phyloP scores from a whole-genome alignment of 2,888 invertebrate genomes.

The Diaprepes abbreviatus region DNA sequence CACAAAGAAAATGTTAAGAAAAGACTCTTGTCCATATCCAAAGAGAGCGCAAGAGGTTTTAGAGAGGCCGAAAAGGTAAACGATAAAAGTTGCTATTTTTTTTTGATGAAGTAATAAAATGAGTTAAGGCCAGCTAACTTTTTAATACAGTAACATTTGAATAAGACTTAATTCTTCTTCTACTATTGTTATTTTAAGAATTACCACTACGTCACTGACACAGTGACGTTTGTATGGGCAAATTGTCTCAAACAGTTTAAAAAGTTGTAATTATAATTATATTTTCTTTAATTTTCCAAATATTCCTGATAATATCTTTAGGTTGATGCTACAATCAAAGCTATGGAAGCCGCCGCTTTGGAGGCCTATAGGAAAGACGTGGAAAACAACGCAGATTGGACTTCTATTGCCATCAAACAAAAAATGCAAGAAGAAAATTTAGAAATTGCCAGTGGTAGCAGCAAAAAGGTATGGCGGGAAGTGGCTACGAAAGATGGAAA shows the following conservation, averaged over 20 bases:
- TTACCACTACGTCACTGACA: too few relatives aligned
- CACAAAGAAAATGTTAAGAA: conserved; percentile 94
- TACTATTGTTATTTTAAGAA: too few relatives aligned
- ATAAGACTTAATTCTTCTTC: too few relatives aligned
- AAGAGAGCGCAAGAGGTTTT: conserved; percentile 82
- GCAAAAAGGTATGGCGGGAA: conserved; percentile 81
- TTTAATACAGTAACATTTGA: too few relatives aligned
- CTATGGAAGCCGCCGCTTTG: conserved; percentile 93
- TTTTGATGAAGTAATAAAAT: too few relatives aligned
- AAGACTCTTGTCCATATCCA: conserved; percentile 86
- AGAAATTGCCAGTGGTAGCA: conserved; percentile 58
- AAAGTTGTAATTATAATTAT: too few relatives aligned
- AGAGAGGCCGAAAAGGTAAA: conserved; percentile 79
- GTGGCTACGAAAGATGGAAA: conserved; percentile 81
- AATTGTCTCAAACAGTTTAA: too few relatives aligned
- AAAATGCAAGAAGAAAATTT: conserved; percentile 61
- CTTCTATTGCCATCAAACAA: conserved; percentile 70
- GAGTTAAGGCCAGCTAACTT: too few relatives aligned
- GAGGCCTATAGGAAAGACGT: conserved; percentile 90
- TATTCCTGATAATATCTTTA: conserved; percentile 23
- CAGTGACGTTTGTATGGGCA: too few relatives aligned
- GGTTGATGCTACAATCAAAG: conserved; percentile 81
- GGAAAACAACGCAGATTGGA: conserved; percentile 74
- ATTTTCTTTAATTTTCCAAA: too few relatives aligned
- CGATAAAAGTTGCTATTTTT: not conserved